phyloP scores from a whole-genome alignment of 1,140 invertebrate species.

The Pantala flavescens region DNA sequence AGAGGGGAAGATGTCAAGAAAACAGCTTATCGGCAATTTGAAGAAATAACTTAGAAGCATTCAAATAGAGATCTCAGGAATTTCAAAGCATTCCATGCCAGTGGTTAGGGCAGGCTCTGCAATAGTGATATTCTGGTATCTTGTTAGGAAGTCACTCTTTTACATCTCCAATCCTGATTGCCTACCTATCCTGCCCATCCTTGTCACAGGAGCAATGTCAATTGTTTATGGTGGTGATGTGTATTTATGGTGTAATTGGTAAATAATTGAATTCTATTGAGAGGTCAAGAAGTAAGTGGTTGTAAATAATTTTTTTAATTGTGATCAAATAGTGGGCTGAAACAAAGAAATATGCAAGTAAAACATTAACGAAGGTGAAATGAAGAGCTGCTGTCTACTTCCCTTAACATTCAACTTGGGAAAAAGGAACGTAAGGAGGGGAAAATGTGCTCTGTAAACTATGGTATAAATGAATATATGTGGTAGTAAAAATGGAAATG shows the following conservation, averaged over 20 bases:
- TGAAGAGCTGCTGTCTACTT: not conserved
- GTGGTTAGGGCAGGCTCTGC: not conserved
- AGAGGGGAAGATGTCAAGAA: too few species aligned
- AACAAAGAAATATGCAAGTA: not conserved
- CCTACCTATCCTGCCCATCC: not conserved
- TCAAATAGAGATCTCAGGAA: not conserved
- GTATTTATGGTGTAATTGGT: conserved; percentile 2
- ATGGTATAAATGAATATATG: conserved; percentile 6
- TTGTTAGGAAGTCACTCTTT: not conserved
- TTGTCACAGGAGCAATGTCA: not conserved
- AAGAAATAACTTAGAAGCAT: not conserved
- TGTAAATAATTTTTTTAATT: conserved; percentile 3
- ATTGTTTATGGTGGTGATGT: not conserved
- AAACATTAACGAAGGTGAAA: not conserved
- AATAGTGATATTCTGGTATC: not conserved
- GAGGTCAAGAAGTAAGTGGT: not conserved
- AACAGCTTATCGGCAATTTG: too few species aligned
- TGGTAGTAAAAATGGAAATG: not conserved
- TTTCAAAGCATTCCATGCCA: not conserved
- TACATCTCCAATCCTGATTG: not conserved
- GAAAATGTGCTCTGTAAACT: conserved; percentile 6
- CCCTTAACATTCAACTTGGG: not conserved
- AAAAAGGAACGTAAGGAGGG: not conserved
- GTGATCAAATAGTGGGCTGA: not conserved
- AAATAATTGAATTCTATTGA: not conserved